A percentile compares a stretch with the other conserved stretches of the same genome.
phyloP scores from a whole-genome alignment of 2,888 invertebrate genomes.

The Parnassius orleans region DNA sequence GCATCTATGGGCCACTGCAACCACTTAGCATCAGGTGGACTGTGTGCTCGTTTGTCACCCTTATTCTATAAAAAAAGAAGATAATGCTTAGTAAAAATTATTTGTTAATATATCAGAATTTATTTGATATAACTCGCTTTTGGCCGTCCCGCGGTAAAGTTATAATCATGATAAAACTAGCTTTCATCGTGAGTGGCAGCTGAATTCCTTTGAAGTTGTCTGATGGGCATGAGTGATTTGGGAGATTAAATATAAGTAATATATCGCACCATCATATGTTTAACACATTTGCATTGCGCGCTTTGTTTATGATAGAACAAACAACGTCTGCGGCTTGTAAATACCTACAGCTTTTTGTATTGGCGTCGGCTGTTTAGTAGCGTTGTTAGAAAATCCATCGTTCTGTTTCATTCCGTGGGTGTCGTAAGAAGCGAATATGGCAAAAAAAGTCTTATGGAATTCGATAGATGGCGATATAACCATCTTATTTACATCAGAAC shows the following conservation, averaged over 20 bases:
- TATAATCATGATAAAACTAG: constrained; percentile 7
- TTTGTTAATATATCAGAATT: background rate
- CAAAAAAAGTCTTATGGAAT: too few species aligned
- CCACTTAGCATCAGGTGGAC: too few species aligned
- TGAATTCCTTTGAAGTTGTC: constrained; percentile 12
- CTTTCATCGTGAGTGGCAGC: constrained; percentile 11
- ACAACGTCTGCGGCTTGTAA: background rate
- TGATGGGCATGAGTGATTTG: constrained; percentile 4
- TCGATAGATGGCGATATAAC: too few species aligned
- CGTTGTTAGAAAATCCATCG: too few species aligned
- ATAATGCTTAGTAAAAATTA: background rate
- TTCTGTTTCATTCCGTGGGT: too few species aligned
- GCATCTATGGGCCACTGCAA: too few species aligned
- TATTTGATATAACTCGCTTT: background rate
- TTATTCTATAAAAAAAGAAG: too few species aligned
- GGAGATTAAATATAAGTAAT: background rate
- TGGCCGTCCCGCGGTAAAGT: background rate
- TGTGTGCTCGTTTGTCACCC: too few species aligned
- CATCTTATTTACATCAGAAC: too few species aligned
- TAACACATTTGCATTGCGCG: background rate
- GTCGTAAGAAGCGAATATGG: too few species aligned
- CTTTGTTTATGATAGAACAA: background rate
- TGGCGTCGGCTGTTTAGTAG: too few species aligned
- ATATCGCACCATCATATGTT: background rate
- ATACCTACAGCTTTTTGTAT: too few species aligned